A percentile compares a stretch with the other conserved stretches of the same genome.
phyloP scores from a whole-genome alignment of 1,140 invertebrate genomes.

The Nasonia giraulti region DNA sequence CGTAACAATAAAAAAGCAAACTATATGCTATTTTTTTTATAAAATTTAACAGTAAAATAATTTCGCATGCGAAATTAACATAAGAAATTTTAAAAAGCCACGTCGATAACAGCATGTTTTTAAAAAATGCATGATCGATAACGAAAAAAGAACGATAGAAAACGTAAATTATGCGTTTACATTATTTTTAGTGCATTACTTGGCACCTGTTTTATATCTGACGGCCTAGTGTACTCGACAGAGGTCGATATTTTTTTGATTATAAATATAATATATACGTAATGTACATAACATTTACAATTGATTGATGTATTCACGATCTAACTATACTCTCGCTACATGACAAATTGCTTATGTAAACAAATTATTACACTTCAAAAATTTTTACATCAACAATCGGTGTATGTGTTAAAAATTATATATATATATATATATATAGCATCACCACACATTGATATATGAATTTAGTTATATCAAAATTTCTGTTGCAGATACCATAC shows the following conservation, averaged over 20 bases:
- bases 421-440: constrained; percentile 24
- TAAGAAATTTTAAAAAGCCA: not conserved
- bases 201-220: constrained; percentile 60
- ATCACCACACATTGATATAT: not conserved
- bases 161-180: constrained; percentile 48
- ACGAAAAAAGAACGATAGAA: constrained; percentile 7
- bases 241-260: constrained; percentile 24
- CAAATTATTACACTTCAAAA: constrained; percentile 21
- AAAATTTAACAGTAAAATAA: not conserved
- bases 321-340: not conserved
- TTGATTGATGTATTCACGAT: constrained; percentile 16
- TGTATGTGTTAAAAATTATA: constrained; percentile 11
- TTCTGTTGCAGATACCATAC: constrained; percentile 6
- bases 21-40: not conserved
- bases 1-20: not conserved
- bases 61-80: not conserved
- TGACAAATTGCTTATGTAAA: not conserved
- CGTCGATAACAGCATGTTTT: not conserved
- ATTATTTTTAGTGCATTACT: constrained; percentile 61
- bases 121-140: not conserved
- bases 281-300: constrained; percentile 47
- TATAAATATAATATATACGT: constrained; percentile 41
- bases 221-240: constrained; percentile 21
- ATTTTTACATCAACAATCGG: constrained; percentile 4
- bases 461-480: constrained; percentile 27